phyloP scores from a whole-genome alignment of 2,797 vertebrate species.

The Serranus cabrilla region DNA sequence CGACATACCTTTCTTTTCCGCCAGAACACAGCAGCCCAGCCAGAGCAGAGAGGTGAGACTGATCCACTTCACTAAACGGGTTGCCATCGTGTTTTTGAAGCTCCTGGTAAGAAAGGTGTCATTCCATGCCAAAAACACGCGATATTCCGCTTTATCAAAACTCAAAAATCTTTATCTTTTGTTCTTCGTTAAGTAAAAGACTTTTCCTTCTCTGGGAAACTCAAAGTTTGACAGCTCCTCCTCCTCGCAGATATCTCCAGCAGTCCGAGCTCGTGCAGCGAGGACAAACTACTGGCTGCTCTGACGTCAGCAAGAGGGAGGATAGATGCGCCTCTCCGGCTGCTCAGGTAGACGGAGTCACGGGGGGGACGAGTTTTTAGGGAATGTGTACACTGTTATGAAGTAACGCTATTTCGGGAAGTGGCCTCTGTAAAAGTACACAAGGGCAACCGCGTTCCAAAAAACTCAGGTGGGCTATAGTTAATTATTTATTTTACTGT shows the following conservation, averaged over 20 bases:
- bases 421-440: background rate
- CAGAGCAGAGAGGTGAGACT: slow-evolving; percentile 74
- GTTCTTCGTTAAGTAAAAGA: background rate
- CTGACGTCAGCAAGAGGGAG: slow-evolving; percentile 82
- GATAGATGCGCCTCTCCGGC: slow-evolving; percentile 44
- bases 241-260: slow-evolving; percentile 66
- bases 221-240: slow-evolving; percentile 87
- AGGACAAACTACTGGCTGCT: slow-evolving; percentile 53
- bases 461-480: background rate
- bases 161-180: background rate
- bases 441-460: background rate
- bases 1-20: slow-evolving; percentile 85
- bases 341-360: slow-evolving; percentile 61
- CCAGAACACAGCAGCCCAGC: slow-evolving; percentile 65
- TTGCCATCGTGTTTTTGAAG: slow-evolving; percentile 75
- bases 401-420: background rate
- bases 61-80: slow-evolving; percentile 72
- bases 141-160: slow-evolving; percentile 47
- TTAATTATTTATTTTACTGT: background rate
- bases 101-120: slow-evolving; percentile 59
- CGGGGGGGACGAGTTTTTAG: background rate
- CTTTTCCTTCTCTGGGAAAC: slow-evolving; percentile 61
- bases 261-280: slow-evolving; percentile 42
- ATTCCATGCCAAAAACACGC: slow-evolving; percentile 67
- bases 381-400: background rate